Percentiles rank a stretch among this genome's conserved stretches.
These are phyloP conservation scores for Pocillopora damicornis DNA, from an alignment of 64 coral and sea anemone species.

Conservation along the genomic window DNA sequence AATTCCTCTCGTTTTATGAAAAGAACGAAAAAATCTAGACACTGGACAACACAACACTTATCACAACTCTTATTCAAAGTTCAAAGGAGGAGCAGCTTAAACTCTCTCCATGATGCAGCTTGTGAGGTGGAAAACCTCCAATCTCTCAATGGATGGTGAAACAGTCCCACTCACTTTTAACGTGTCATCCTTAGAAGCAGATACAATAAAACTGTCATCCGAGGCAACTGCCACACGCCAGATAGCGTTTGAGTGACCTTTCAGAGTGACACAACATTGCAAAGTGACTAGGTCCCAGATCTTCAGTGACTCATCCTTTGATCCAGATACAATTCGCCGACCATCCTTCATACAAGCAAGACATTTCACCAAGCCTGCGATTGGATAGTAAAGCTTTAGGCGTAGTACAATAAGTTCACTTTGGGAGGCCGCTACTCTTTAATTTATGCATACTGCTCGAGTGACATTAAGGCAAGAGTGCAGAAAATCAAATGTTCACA, in stretches of 20 bases:
- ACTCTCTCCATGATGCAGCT: no score
- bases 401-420: not conserved
- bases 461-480: no score
- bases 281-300: conserved; percentile 74
- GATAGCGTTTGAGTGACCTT: conserved; percentile 73
- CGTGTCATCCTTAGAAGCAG: conserved; percentile 87
- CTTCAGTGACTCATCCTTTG: conserved; percentile 53
- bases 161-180: conserved; percentile 30
- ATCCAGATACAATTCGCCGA: conserved; percentile 72
- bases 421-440: no score
- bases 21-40: no score
- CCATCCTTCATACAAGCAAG: conserved; percentile 66
- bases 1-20: no score
- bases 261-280: conserved; percentile 65
- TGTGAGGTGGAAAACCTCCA: no score
- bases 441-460: no score
- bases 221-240: conserved; percentile 64
- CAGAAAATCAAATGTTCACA: no score
- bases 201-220: conserved; percentile 76
- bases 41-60: no score
- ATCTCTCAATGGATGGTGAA: no score
- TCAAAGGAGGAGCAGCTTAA: no score
- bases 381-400: not conserved
- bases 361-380: conserved; percentile 69
- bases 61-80: no score